Evolutionary conservation across 2,888 invertebrate species (phyloP), one percentile per base, ranked within the genome.

Genomic region (Dynastes hyllus): DNA sequence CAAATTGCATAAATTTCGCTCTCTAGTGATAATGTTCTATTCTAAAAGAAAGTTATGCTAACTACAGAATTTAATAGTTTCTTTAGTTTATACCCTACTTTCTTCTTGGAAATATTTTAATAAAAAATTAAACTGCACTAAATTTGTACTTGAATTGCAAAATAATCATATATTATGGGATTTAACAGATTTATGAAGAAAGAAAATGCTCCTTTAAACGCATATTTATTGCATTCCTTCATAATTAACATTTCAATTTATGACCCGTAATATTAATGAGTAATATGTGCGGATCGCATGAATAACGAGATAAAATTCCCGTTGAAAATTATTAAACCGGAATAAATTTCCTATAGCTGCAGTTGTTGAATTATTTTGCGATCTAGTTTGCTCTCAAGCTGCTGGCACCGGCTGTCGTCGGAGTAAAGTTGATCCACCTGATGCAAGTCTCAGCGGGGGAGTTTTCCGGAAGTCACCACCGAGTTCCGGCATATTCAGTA

Each of bases 401-500:
- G 73, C 61, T 75, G 73, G 73, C 63, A 75, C 73, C 58, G 73
- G 45, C 73, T 75, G 73, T 27, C 73, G 73, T 27, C 63, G 73
- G 16, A 40, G 37, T 65, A 78, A 71, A 78, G 73, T 71, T 65
- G 63, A 78, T 76, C 79, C 80, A 78, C 78, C 78, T 80, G 80
- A 80, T 78, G 78, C 78, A 65, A 76, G 63, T 70, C 58, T 29
- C 75, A 37, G 55, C 66, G 32, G 71, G 76, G 76, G 78, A 70
- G 80, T 79, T 78, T 65, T 79, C 84, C 83, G 85, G 85, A 85
- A 85, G 84, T 81, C 82, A 83, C 79, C 84, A 82, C 80, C 81
- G 79, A 82, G 84, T 85, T 86, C 85, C 86, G 85, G 84, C 81
- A 83, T 82, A 83, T 83, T 81, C 83, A 82, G 83, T 84, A 84